These are phyloP conservation scores for Arge pagana DNA, from an alignment of 2,888 invertebrate genomes.

Conservation along the genomic window DNA sequence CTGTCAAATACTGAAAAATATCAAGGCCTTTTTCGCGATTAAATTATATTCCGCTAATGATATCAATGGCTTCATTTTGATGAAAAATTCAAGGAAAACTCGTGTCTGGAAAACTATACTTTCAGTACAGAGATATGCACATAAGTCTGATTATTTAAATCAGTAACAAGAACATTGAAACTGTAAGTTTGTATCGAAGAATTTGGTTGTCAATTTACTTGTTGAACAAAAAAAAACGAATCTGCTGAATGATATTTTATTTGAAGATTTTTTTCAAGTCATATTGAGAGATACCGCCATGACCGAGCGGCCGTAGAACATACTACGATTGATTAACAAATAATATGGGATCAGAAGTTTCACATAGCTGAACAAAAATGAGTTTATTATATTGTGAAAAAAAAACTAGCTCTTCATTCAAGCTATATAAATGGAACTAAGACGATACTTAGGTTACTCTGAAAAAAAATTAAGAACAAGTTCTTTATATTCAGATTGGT, in stretches of 20 bases:
- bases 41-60: not conserved
- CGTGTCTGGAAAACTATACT: too few species aligned
- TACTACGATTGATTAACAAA: constrained; percentile 19
- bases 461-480: too few species aligned
- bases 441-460: constrained; percentile 12
- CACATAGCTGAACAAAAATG: constrained; percentile 1
- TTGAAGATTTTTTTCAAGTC: constrained; percentile 13
- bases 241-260: constrained; percentile 17
- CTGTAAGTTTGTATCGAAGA: too few species aligned
- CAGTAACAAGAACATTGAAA: too few species aligned
- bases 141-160: too few species aligned
- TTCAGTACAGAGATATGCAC: too few species aligned
- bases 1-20: not conserved
- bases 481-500: too few species aligned
- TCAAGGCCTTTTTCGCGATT: not conserved
- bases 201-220: not conserved
- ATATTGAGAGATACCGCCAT: constrained; percentile 14
- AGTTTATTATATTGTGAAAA: constrained; percentile 9
- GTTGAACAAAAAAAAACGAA: constrained; percentile 8
- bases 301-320: constrained; percentile 21
- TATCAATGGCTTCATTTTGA: not conserved
- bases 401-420: too few species aligned
- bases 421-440: constrained; percentile 11
- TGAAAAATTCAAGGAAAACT: not conserved
- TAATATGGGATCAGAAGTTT: constrained; percentile 9